These are phyloP conservation scores for Cyaniris semiargus DNA, from an alignment of 2,888 invertebrate species.

Conservation along the genomic window DNA sequence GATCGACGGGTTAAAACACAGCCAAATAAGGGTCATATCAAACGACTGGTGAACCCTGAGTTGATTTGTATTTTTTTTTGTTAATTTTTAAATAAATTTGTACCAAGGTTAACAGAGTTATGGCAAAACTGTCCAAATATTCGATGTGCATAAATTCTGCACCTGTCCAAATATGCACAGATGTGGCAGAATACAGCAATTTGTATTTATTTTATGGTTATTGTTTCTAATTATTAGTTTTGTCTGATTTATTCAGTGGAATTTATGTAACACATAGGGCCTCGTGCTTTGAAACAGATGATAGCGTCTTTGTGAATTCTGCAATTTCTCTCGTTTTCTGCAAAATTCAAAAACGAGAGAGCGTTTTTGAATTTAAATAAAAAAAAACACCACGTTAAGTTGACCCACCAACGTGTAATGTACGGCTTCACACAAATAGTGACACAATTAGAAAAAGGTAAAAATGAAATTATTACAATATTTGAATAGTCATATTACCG, in stretches of 20 bases:
- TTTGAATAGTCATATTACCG: background rate
- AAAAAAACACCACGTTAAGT: background rate
- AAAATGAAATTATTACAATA: background rate
- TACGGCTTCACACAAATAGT: slow-evolving; percentile 1
- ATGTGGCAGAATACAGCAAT: background rate
- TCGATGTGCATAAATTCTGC: background rate
- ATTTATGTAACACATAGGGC: no score
- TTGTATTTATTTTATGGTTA: background rate
- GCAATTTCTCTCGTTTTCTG: no score
- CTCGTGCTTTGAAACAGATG: no score
- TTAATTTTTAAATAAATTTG: background rate
- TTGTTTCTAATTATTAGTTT: background rate
- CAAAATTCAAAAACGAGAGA: no score
- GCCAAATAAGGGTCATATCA: background rate
- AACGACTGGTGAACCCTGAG: background rate
- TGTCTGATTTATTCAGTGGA: no score
- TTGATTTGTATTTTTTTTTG: background rate
- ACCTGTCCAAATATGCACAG: slow-evolving; percentile 5
- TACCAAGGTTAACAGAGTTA: background rate
- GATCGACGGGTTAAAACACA: no score
- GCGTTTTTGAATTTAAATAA: background rate
- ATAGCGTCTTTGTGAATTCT: no score
- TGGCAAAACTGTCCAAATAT: background rate
- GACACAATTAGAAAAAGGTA: slow-evolving; percentile 1
- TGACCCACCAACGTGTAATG: background rate